Percentiles rank a stretch among this genome's conserved stretches.
Conservation (phyloP, 2,113 vertebrate species). For the Notothenia rossii region DNA sequence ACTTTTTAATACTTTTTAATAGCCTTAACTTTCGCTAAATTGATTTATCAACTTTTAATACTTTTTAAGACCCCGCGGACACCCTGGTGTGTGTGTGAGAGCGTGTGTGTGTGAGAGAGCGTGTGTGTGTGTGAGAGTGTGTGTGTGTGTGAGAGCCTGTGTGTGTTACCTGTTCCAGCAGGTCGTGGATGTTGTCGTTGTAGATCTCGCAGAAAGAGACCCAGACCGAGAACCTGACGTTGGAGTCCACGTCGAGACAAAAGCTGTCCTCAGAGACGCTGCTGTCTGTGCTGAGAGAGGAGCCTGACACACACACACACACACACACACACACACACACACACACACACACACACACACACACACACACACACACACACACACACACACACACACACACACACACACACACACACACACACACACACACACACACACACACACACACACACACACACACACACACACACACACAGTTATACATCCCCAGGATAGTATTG, state of each 20-base stretch:
- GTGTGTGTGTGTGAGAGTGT: too few relatives aligned
- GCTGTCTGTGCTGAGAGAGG: conserved; percentile 63
- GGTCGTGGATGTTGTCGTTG: conserved; percentile 95
- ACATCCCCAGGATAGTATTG: too few relatives aligned
- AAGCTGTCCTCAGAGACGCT: conserved; percentile 72
- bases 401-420: not conserved
- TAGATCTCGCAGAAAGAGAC: conserved; percentile 98
- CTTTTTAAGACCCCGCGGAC: too few relatives aligned
- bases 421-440: conserved; percentile 3
- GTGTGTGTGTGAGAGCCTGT: not conserved
- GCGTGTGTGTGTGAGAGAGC: too few relatives aligned
- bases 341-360: too few relatives aligned
- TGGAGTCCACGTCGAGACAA: conserved; percentile 60
- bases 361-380: conserved; percentile 6
- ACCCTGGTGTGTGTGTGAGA: too few relatives aligned
- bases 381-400: not conserved
- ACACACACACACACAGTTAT: not conserved
- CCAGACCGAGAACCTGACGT: conserved; percentile 91
- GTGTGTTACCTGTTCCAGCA: conserved; percentile 84
- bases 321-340: conserved; percentile 5
- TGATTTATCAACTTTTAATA: too few relatives aligned
- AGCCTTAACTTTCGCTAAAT: too few relatives aligned
- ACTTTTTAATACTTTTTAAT: too few relatives aligned
- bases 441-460: not conserved
- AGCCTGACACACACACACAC: conserved; percentile 60